Base-by-base conservation (phyloP, 2,113 vertebrate species). In the Xenus cinereus region DNA sequence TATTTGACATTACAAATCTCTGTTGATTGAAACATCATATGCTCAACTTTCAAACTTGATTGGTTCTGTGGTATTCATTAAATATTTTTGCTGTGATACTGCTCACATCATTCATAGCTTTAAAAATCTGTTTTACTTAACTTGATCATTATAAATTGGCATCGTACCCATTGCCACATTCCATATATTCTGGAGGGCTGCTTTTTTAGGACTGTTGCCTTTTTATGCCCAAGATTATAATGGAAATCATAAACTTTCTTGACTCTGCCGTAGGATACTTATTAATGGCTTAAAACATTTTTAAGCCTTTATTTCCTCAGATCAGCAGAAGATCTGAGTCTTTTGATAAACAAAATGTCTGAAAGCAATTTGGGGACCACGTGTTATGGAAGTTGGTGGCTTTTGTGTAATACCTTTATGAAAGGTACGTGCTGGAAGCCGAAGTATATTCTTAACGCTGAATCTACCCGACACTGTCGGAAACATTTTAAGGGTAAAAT, bases 221-320 rank as follows among this genome's bases (percentile, higher is more conserved):
- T 97, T 98, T 96, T 96, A 96, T 90, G 93, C 93, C 95, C 95
- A 22, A 89, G 82, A 87, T 95, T 93, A 83, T 90, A 89, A 83
- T 71, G 93, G 89, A 94, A 90, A 92, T 94, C 88, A 79, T 89
- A 91, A 93, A 95, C 78, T 96, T 97, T 81, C 87, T 86, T 88
- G 75, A 94, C 78, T 93, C 85, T 88, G 50, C 87, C 19, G 7
- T 80, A 95, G 68, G 69, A 79, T 94, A 88, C 74, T 94, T 95
- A 91, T 24, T 94, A 96, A 68, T 93, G 97, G 94, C 96, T 97
- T 98, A 97, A 97, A 97, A 97, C 89, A 97, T 97, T 97, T 98
- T 97, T 98, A 98, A 98, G 96, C 97, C 96, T 96, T 81, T 97
- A 90, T 95, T 92, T 98, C 83, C 85, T 96, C 93, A 95, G 95